Evolutionary conservation across 2,888 invertebrate species (phyloP).

Genomic region (Cosmia pyralina): DNA sequence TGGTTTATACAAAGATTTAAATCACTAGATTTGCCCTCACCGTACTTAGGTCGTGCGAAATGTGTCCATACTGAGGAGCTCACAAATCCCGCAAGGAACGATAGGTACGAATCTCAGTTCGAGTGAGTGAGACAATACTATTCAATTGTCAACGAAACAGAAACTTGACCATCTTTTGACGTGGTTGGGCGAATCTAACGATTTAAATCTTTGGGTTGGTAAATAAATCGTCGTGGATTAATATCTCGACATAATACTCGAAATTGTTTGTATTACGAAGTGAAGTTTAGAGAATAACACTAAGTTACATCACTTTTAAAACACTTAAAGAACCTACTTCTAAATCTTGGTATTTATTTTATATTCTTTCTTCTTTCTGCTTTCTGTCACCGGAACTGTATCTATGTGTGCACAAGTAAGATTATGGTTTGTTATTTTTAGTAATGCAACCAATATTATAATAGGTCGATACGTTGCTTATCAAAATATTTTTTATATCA

Average conservation of each 20-base stretch:
- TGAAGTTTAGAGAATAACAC: neutral
- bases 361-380: conserved; percentile 64
- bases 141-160: neutral
- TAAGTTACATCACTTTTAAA: neutral
- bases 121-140: neutral
- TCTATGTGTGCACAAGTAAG: conserved; percentile 73
- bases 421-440: conserved; percentile 56
- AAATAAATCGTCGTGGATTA: neutral
- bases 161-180: neutral
- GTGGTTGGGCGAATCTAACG: neutral
- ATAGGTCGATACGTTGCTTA: neutral
- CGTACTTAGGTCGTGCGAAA: neutral
- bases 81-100: neutral
- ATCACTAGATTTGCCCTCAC: too few species aligned
- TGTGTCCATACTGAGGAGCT: neutral
- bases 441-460: neutral
- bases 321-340: neutral
- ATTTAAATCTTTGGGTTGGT: neutral
- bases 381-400: conserved; percentile 66
- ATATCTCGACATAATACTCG: neutral
- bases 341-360: conserved; percentile 35
- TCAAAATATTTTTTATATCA: neutral
- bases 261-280: too few species aligned
- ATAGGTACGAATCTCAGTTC: too few species aligned
- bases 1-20: neutral